phyloP scores from a whole-genome alignment of 2,888 invertebrate species.

The Rhamphomyia laevipes region DNA sequence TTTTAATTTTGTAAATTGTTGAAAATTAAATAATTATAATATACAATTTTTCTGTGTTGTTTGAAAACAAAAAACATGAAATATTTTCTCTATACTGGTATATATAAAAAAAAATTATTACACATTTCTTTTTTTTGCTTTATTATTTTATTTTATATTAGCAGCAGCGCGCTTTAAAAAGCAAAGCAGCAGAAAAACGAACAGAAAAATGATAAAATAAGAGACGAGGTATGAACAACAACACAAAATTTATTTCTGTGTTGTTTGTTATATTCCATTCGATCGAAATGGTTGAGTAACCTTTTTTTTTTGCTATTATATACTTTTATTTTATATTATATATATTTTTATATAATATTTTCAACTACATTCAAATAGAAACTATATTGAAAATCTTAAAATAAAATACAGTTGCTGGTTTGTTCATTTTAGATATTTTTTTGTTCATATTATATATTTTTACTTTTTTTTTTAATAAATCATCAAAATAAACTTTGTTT shows the following conservation, averaged over 20 bases:
- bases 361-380: not conserved
- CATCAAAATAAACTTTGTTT: too few relatives aligned
- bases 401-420: too few relatives aligned
- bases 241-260: too few relatives aligned
- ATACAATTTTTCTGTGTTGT: not conserved
- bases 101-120: too few relatives aligned
- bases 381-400: not conserved
- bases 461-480: too few relatives aligned
- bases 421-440: too few relatives aligned
- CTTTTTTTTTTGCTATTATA: not conserved
- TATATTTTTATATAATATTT: not conserved
- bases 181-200: not conserved
- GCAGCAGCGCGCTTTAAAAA: too few relatives aligned
- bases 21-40: not conserved
- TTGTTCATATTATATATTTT: too few relatives aligned
- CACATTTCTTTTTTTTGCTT: too few relatives aligned
- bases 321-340: not conserved
- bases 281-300: not conserved
- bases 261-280: not conserved
- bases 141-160: too few relatives aligned
- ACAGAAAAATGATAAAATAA: not conserved
- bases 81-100: too few relatives aligned
- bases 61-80: not conserved
- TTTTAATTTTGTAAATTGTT: not conserved
- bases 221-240: too few relatives aligned